phyloP scores from a whole-genome alignment of 2,113 vertebrate species.

The Lucifuga dentata region DNA sequence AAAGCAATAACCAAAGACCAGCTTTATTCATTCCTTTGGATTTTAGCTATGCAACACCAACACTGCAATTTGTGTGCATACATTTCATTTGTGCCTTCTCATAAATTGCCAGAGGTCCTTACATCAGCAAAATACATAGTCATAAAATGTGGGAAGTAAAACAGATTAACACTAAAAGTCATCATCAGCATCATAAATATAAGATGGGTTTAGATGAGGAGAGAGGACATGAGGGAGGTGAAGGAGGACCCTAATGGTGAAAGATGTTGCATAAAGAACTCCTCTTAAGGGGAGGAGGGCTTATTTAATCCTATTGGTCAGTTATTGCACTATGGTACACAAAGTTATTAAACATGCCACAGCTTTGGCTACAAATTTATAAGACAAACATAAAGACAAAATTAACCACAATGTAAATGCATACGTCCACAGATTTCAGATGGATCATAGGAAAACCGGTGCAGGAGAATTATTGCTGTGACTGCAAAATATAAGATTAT shows the following conservation, averaged over 20 bases:
- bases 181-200: constrained; percentile 68
- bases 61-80: constrained; percentile 16
- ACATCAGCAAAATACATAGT: constrained; percentile 63
- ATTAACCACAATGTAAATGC: constrained; percentile 24
- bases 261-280: constrained; percentile 36
- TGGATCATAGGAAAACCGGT: constrained; percentile 20
- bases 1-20: background rate
- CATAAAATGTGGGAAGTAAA: constrained; percentile 61
- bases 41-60: background rate
- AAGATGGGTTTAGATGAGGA: constrained; percentile 30
- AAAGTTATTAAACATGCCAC: too few relatives aligned
- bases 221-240: constrained; percentile 8
- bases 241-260: constrained; percentile 33
- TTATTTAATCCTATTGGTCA: too few relatives aligned
- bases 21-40: background rate
- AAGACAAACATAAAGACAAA: constrained; percentile 21
- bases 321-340: too few relatives aligned
- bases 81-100: constrained; percentile 34
- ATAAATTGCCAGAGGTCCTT: constrained; percentile 58
- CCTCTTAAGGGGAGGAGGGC: too few relatives aligned
- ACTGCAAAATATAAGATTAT: constrained; percentile 31
- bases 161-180: constrained; percentile 67
- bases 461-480: constrained; percentile 23
- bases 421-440: constrained; percentile 23
- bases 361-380: constrained; percentile 41